phyloP scores from a whole-genome alignment of 2,113 vertebrate species.

The Gadus chalcogrammus region DNA sequence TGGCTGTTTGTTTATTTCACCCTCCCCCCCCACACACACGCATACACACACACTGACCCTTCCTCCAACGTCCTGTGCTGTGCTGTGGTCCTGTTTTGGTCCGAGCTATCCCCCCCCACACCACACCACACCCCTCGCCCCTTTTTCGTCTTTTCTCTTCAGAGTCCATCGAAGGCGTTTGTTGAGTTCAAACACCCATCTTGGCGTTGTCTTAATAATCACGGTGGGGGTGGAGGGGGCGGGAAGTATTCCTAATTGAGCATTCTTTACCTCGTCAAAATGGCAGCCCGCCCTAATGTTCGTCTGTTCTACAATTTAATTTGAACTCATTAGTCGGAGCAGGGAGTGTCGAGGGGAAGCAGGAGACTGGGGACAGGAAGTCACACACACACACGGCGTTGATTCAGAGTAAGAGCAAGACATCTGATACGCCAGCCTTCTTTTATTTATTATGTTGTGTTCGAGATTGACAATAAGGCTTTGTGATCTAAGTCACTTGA shows the following conservation, averaged over 20 bases:
- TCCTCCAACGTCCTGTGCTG: conserved; percentile 8
- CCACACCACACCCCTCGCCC: conserved; percentile 16
- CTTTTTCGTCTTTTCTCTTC: no score
- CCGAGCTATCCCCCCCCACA: conserved; percentile 18
- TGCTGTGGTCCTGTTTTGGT: conserved; percentile 32
- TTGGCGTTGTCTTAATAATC: conserved; percentile 71
- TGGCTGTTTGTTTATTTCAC: neutral
- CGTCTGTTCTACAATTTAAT: conserved; percentile 75
- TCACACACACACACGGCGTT: conserved; percentile 20
- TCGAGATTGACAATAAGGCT: no score
- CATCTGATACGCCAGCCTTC: no score
- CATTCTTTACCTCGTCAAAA: conserved; percentile 63
- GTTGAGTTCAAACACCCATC: conserved; percentile 62
- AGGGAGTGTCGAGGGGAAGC: conserved; percentile 45
- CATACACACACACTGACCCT: neutral
- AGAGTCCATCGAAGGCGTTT: conserved; percentile 53
- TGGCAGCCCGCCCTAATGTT: conserved; percentile 53
- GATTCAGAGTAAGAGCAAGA: neutral
- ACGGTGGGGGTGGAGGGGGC: conserved; percentile 43
- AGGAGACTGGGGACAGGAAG: conserved; percentile 41
- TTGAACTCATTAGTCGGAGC: conserved; percentile 71
- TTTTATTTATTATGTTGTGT: no score
- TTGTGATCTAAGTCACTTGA: no score
- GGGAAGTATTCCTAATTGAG: conserved; percentile 54
- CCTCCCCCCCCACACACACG: neutral